Base-by-base conservation (phyloP, 1,140 invertebrate genomes). In the Acromyrmex heyeri region DNA sequence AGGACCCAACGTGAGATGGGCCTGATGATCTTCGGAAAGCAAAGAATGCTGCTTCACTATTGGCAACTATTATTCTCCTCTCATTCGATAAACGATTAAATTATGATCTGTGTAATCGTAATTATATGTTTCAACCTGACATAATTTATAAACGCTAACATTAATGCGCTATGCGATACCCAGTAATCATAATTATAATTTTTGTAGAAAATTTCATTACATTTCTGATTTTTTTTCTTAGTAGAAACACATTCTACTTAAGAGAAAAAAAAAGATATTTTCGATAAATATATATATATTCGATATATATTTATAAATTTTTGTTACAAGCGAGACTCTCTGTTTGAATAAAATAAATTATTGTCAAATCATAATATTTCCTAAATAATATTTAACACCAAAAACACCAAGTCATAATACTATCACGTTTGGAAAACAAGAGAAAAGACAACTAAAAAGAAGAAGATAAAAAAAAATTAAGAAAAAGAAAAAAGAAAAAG, bases 101-200 rank as follows among this genome's bases (percentile, higher is more conserved):
- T 75, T 50, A 75, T 30, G 24, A 75, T 48, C n/a, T 1, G 50
- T 27, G 34, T 81, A 81, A 57, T 81, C 69, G 24, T 83, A 83
- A 83, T 83, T 83, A 75, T 18, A 83, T 14, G 79, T 83, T 83
- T 38, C n/a, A 21, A 14, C 8, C n/a, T 48, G 75, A 75, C 79
- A 61, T 75, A 62, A 83, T 83, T 83, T 38, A 83, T 83, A 61
- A 83, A 34, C 55, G 24, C 14, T 70, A 55, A 69, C 16, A 14
- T 61, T 75, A 27, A 67, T 75, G 30, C 38, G 21, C 14, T 27
- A 65, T 7, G 21, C n/a, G 64, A 38, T 67, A 69, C 27, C 24
- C 69, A 0, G 27, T 16, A 73, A 83, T 75, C 62, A 83, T 73
- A n/a, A 3, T n/a, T 27, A 6, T 21, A 21, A 3, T 57, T 55